phyloP scores from a whole-genome alignment of 2,797 vertebrate genomes.

The Manis javanica region DNA sequence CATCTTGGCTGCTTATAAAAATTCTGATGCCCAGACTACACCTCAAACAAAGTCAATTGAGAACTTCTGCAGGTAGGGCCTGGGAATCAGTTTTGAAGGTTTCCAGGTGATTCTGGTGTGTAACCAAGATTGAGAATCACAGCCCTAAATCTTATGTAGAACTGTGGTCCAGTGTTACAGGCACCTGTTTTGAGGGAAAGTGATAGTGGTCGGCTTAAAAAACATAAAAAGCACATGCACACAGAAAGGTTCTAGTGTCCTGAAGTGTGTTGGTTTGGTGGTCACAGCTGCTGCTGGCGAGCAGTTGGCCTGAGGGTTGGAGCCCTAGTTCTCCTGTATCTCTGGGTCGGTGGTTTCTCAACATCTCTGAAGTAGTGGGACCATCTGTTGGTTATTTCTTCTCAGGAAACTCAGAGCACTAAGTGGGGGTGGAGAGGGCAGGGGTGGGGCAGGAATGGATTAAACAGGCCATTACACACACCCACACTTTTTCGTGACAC shows the following conservation, averaged over 20 bases:
- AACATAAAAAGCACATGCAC: background rate
- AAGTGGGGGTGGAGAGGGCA: background rate
- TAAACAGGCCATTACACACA: constrained; percentile 9
- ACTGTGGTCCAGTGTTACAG: background rate
- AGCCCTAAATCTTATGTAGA: background rate
- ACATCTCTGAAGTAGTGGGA: constrained; percentile 42
- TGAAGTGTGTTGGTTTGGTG: background rate
- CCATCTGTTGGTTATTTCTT: constrained; percentile 71
- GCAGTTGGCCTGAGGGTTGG: background rate
- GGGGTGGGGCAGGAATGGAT: background rate
- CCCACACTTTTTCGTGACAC: background rate
- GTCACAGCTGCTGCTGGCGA: background rate
- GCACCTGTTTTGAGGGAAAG: constrained; percentile 24
- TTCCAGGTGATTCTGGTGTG: background rate
- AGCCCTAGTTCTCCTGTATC: background rate
- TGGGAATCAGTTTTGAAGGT: background rate
- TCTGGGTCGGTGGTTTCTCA: constrained; percentile 59
- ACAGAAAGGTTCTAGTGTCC: background rate
- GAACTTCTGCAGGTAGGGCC: background rate
- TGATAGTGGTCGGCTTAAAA: constrained; percentile 3
- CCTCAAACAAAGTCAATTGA: background rate
- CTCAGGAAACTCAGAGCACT: constrained; percentile 56
- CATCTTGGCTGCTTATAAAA: background rate
- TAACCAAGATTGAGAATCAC: background rate
- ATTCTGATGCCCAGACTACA: background rate